Evolutionary conservation across 1,140 invertebrate genomes (phyloP).

Genomic region (Lasaia peninsularis): DNA sequence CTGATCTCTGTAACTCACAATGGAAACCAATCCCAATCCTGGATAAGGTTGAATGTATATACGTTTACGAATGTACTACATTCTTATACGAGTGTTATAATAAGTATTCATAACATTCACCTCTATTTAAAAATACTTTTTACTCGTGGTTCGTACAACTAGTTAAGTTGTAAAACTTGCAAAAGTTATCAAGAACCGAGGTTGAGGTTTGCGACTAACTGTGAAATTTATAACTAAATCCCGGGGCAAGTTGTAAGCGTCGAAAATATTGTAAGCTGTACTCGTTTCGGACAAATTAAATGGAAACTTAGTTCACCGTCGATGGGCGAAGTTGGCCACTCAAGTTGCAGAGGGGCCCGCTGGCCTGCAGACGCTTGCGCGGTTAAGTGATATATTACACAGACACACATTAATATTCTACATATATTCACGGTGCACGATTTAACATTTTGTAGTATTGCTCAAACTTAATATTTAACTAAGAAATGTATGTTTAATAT

Average conservation of each 20-base stretch:
- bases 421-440: not conserved
- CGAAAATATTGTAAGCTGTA: slow-evolving; percentile 72
- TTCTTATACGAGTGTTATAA: too few species aligned
- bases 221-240: slow-evolving; percentile 68
- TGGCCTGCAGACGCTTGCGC: slow-evolving; percentile 41
- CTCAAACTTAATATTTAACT: too few species aligned
- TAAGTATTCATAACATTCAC: not conserved
- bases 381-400: slow-evolving; percentile 33
- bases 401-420: slow-evolving; percentile 3
- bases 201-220: slow-evolving; percentile 42
- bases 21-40: too few species aligned
- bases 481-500: too few species aligned
- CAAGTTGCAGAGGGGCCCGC: slow-evolving; percentile 49
- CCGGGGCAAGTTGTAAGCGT: slow-evolving; percentile 53
- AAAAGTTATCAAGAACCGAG: slow-evolving; percentile 44
- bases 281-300: slow-evolving; percentile 72
- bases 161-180: slow-evolving; percentile 21
- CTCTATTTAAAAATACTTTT: too few species aligned
- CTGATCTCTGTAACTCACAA: too few species aligned
- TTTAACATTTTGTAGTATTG: too few species aligned
- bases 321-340: slow-evolving; percentile 66
- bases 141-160: not conserved
- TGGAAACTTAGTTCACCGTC: slow-evolving; percentile 68
- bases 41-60: too few species aligned
- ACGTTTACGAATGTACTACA: too few species aligned